These are phyloP conservation scores for Halocaridina rubra DNA, from an alignment of 2,888 invertebrate species.

Conservation along the genomic window DNA sequence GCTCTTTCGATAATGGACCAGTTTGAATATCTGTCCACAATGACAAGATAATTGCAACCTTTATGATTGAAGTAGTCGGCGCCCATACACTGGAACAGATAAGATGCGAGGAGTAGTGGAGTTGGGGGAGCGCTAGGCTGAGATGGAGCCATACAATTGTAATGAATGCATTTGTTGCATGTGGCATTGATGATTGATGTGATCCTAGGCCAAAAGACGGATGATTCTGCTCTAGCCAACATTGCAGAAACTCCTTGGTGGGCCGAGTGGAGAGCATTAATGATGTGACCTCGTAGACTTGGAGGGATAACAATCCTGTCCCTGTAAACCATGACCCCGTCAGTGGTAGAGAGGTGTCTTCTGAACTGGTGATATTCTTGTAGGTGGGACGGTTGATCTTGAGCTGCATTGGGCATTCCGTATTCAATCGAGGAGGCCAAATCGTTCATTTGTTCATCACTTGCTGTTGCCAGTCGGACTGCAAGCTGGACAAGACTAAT, in stretches of 20 bases:
- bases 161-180: not conserved
- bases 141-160: slow-evolving; percentile 30
- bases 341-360: not conserved
- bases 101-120: too few species aligned
- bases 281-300: not conserved
- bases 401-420: too few species aligned
- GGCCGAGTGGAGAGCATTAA: slow-evolving; percentile 10
- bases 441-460: too few species aligned
- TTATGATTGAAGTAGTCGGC: slow-evolving; percentile 18
- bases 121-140: slow-evolving; percentile 36
- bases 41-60: slow-evolving; percentile 17
- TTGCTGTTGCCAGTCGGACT: too few species aligned
- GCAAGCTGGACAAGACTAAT: too few species aligned
- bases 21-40: slow-evolving; percentile 26
- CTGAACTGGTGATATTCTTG: slow-evolving; percentile 3
- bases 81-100: slow-evolving; percentile 28
- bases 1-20: too few species aligned
- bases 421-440: too few species aligned
- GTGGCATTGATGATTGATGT: slow-evolving; percentile 1
- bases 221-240: too few species aligned
- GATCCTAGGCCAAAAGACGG: too few species aligned
- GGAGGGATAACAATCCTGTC: slow-evolving; percentile 26
- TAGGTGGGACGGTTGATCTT: not conserved
- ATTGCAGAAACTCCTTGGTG: slow-evolving; percentile 29
- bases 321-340: slow-evolving; percentile 22